phyloP scores from a whole-genome alignment of 2,797 vertebrate genomes.

The Petrocephalus schoutedeni region DNA sequence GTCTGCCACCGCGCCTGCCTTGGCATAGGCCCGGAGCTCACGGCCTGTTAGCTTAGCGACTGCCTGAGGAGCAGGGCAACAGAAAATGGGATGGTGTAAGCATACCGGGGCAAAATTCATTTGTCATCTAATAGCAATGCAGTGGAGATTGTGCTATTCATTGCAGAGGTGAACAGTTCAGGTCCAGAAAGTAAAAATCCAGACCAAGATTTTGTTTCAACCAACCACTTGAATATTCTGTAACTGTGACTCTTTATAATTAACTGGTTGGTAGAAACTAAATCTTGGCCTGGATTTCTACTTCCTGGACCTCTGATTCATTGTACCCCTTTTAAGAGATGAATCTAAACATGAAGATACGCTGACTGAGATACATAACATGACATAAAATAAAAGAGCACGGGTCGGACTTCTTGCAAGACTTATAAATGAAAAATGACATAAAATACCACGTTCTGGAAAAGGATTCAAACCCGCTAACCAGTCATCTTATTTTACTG shows the following conservation, averaged over 20 bases:
- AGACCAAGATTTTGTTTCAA: too few species aligned
- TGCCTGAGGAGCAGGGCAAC: slow-evolving; percentile 47
- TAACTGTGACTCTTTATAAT: too few species aligned
- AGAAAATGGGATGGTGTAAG: background rate
- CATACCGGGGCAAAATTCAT: background rate
- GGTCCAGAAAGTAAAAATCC: too few species aligned
- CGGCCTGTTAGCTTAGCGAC: slow-evolving; percentile 60
- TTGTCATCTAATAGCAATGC: background rate
- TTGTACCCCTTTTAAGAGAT: background rate
- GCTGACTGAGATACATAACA: background rate
- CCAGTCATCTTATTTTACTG: background rate
- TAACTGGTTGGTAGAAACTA: too few species aligned
- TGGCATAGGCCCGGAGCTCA: slow-evolving; percentile 67
- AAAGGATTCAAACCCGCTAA: background rate
- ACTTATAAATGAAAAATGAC: background rate
- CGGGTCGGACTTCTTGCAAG: background rate
- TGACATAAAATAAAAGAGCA: background rate
- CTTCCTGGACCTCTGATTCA: background rate
- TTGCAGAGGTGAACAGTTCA: too few species aligned
- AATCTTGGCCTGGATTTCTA: too few species aligned
- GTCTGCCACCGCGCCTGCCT: slow-evolving; percentile 70
- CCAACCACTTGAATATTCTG: too few species aligned
- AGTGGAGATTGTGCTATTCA: background rate
- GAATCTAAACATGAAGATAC: background rate
- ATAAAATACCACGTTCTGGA: background rate